These are phyloP conservation scores for Harpegnathos saltator DNA, from an alignment of 1,140 invertebrate genomes.

Conservation along the genomic window DNA sequence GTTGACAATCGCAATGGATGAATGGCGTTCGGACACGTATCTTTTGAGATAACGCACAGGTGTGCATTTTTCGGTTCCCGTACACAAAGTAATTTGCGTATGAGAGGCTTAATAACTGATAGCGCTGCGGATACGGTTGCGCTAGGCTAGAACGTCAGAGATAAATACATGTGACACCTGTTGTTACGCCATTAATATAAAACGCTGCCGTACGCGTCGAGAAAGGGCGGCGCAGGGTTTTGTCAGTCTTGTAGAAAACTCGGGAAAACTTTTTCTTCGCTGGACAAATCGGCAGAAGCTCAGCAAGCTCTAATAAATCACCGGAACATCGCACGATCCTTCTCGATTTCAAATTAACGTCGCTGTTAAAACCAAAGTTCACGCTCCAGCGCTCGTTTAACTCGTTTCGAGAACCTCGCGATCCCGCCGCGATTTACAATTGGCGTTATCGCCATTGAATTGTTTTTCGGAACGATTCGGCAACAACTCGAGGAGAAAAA, in stretches of 20 bases:
- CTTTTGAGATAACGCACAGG: too few species aligned
- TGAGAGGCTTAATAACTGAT: background rate
- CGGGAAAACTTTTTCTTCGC: background rate
- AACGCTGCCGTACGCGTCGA: background rate
- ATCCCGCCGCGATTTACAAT: background rate
- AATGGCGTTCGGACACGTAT: too few species aligned
- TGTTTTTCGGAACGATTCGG: background rate
- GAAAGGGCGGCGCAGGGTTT: background rate
- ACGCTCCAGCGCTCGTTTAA: background rate
- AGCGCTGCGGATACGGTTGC: background rate
- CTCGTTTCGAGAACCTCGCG: background rate
- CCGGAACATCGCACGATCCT: background rate
- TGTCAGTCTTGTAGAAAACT: background rate
- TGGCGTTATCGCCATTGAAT: background rate
- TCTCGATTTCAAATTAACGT: background rate
- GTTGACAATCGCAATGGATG: too few species aligned
- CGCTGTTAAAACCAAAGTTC: constrained; percentile 12
- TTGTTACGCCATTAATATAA: constrained; percentile 41
- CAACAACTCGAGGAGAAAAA: background rate
- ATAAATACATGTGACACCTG: constrained; percentile 42
- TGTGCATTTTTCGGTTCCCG: background rate
- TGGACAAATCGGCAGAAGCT: background rate
- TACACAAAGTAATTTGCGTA: background rate
- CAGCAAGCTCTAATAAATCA: background rate
- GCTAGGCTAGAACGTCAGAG: background rate